Percentiles rank a stretch among this genome's conserved stretches.
These are phyloP conservation scores for Yponomeuta plumbellus DNA, from an alignment of 2,888 invertebrate genomes.

Conservation along the genomic window DNA sequence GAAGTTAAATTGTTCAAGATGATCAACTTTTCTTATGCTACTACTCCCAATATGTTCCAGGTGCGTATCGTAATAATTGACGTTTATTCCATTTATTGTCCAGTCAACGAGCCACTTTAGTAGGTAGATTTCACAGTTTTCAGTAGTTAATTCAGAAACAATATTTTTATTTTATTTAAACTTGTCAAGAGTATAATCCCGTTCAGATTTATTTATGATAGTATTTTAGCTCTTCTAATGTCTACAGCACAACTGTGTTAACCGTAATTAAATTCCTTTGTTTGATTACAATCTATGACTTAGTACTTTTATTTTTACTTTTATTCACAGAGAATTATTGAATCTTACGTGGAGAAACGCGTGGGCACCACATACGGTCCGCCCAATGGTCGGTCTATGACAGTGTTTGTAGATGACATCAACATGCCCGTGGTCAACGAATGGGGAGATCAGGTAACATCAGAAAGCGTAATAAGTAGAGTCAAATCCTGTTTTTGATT, in stretches of 20 bases:
- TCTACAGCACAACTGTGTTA: too few species aligned
- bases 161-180: too few species aligned
- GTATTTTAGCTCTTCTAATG: not conserved
- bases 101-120: too few species aligned
- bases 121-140: too few species aligned
- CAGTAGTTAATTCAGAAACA: too few species aligned
- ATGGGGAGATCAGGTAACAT: slow-evolving; percentile 90
- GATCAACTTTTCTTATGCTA: slow-evolving; percentile 93
- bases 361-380: slow-evolving; percentile 93
- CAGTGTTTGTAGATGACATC: slow-evolving; percentile 92
- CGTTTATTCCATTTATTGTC: too few species aligned
- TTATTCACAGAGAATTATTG: slow-evolving; percentile 82
- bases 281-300: too few species aligned
- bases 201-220: not conserved
- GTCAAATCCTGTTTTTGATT: too few species aligned
- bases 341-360: slow-evolving; percentile 93
- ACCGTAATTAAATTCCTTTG: too few species aligned
- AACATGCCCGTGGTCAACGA: slow-evolving; percentile 95
- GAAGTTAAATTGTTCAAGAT: slow-evolving; percentile 87
- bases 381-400: slow-evolving; percentile 87
- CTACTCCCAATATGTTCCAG: slow-evolving; percentile 93
- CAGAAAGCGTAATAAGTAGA: not conserved
- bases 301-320: not conserved
- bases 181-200: too few species aligned
- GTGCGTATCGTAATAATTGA: slow-evolving; percentile 48